Conservation (phyloP, 2,888 invertebrate genomes). For the Hydriomena furcata region DNA sequence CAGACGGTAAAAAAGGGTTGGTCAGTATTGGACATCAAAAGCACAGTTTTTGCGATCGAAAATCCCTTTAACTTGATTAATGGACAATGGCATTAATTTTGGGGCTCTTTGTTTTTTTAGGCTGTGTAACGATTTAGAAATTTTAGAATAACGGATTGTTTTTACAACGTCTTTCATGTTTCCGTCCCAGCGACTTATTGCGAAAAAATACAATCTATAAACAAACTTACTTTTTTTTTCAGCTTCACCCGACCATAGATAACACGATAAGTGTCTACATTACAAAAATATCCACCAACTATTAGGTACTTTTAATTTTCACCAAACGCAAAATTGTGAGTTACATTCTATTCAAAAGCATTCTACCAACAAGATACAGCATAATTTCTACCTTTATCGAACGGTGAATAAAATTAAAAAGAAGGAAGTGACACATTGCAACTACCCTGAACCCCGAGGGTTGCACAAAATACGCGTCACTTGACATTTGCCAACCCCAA, state of each 20-base stretch:
- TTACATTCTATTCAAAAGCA: too few relatives aligned
- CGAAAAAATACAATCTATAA: slow-evolving; percentile 26
- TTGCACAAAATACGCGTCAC: slow-evolving; percentile 56
- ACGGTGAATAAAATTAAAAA: too few relatives aligned
- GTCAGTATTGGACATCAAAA: slow-evolving; percentile 44
- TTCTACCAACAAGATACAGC: too few relatives aligned
- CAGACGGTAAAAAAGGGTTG: slow-evolving; percentile 70
- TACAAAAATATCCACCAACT: too few relatives aligned
- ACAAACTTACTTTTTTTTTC: too few relatives aligned
- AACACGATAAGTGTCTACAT: too few relatives aligned
- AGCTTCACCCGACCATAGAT: too few relatives aligned
- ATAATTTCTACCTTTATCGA: too few relatives aligned
- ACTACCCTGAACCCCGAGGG: slow-evolving; percentile 47
- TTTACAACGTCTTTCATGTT: slow-evolving; percentile 41
- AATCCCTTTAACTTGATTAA: slow-evolving; percentile 76
- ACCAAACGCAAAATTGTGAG: too few relatives aligned
- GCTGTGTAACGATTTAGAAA: slow-evolving; percentile 31
- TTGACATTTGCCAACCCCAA: slow-evolving; percentile 62
- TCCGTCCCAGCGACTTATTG: slow-evolving; percentile 34
- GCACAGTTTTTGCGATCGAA: slow-evolving; percentile 60
- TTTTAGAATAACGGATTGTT: slow-evolving; percentile 44
- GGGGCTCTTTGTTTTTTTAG: slow-evolving; percentile 55
- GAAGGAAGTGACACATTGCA: too few relatives aligned
- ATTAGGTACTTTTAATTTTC: too few relatives aligned
- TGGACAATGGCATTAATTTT: slow-evolving; percentile 72